Conservation (phyloP, 2,888 invertebrate genomes). For the Leptinotarsa tumamoca region DNA sequence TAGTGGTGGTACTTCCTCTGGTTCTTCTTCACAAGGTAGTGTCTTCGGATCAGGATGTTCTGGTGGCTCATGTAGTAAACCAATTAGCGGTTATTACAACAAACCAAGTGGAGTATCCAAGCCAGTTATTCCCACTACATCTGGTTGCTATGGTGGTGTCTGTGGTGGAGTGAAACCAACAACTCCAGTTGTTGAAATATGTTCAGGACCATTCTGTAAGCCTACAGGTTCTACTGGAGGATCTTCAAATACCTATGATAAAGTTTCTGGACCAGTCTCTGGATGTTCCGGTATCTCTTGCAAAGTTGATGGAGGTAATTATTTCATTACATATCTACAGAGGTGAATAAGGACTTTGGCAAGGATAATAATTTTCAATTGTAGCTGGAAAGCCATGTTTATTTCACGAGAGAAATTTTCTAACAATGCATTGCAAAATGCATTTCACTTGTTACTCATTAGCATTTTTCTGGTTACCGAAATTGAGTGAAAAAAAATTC, state of each 20-base stretch:
- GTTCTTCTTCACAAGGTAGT: neutral
- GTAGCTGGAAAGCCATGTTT: too few species aligned
- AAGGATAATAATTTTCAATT: too few species aligned
- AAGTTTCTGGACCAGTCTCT: neutral
- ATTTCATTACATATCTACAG: neutral
- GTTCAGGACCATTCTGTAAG: conserved; percentile 16
- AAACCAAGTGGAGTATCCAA: neutral
- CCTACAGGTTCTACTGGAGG: neutral
- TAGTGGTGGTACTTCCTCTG: conserved; percentile 18
- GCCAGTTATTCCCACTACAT: neutral
- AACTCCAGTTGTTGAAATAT: neutral
- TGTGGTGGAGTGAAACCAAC: conserved; percentile 24
- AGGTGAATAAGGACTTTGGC: neutral
- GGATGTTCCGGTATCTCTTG: conserved; percentile 27
- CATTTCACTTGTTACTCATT: too few species aligned
- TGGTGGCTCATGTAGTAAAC: conserved; percentile 10
- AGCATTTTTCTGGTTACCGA: too few species aligned
- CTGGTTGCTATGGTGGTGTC: conserved; percentile 23
- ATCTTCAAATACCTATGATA: conserved; percentile 11
- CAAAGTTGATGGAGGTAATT: neutral
- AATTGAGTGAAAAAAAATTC: too few species aligned
- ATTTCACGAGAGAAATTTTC: too few species aligned
- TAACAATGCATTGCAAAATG: too few species aligned
- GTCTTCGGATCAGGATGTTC: conserved; percentile 3
- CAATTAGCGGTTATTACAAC: neutral